Conservation (phyloP, 2,888 invertebrate genomes). For the Holacanthella duospinosa region DNA sequence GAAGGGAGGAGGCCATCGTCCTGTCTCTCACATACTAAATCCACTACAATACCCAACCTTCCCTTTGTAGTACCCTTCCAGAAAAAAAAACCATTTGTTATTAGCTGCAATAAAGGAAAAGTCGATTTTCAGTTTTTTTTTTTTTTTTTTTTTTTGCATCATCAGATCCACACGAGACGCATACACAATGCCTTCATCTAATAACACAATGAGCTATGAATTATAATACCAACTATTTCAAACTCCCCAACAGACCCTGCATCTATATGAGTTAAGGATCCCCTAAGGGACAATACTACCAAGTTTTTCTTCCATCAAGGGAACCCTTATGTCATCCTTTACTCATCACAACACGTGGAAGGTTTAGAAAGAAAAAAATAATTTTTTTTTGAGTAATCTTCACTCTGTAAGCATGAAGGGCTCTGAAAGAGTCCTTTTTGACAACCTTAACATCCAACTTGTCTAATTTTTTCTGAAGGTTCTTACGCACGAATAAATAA, state of each 20-base stretch:
- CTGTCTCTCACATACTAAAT: no score
- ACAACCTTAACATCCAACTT: no score
- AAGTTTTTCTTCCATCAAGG: not conserved
- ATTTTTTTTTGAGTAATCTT: not conserved
- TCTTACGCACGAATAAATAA: no score
- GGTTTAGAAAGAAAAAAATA: not conserved
- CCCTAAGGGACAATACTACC: not conserved
- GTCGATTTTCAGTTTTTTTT: not conserved
- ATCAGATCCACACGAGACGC: not conserved
- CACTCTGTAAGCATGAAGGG: not conserved
- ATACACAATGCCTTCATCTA: not conserved
- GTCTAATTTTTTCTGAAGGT: no score
- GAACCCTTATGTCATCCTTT: not conserved
- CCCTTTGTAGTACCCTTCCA: no score
- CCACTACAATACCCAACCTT: no score
- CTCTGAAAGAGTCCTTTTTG: no score
- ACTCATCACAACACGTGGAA: not conserved
- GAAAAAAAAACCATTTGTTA: not conserved
- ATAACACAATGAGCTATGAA: not conserved
- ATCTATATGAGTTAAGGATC: no score
- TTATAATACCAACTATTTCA: no score
- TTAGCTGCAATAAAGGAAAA: constrained; percentile 3
- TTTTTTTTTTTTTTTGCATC: constrained; percentile 2
- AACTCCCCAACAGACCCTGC: no score
- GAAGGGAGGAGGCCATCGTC: not conserved